Base-by-base conservation (phyloP, 2,797 vertebrate species). In the Centroberyx gerrardi region DNA sequence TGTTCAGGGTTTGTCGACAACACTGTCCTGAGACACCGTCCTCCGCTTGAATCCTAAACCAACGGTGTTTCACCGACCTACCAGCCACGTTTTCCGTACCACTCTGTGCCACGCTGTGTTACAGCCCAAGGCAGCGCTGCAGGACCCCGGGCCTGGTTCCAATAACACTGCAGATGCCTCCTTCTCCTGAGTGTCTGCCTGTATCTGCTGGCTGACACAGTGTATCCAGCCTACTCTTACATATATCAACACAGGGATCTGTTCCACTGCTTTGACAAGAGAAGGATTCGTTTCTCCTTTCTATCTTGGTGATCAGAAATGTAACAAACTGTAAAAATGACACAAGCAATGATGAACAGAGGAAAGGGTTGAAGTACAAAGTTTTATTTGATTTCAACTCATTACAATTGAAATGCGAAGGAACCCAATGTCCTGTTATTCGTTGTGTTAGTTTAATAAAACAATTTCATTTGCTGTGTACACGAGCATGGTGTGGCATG, bases 351-450 rank as follows among this genome's bases (percentile, higher is more conserved):
- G 36, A 84, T 8, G 60, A 83, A 27, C 6, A 62, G n/a, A 72
- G 15, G 38, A 65, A 68, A 44, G 36, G 10, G 17, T 53, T 69
- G 46, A 81, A 85, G 72, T 82, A 90, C 72, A 89, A 90, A 90
- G 75, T 85, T 91, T 93, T 87, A 90, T 93, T 93, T 62, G 18
- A 60, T 48, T 60, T 51, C 46, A 29, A 86, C 67, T 77, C 42
- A 68, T 76, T 14, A 22, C 42, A 27, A 59, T 64, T 85, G 88
- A 90, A 88, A 90, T 91, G 81, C 68, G 68, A 86, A 85, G 74
- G 69, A 87, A 78, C 28, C 61, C 65, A 48, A 56, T 76, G 54
- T 54, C 42, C 44, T 55, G 27, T 71, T 85, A 62, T 73, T 74
- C 46, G 58, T 63, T 63, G 38, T 68, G 74, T 88, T 84, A 72